phyloP scores from a whole-genome alignment of 2,113 vertebrate species.

The Cisticola juncidis region DNA sequence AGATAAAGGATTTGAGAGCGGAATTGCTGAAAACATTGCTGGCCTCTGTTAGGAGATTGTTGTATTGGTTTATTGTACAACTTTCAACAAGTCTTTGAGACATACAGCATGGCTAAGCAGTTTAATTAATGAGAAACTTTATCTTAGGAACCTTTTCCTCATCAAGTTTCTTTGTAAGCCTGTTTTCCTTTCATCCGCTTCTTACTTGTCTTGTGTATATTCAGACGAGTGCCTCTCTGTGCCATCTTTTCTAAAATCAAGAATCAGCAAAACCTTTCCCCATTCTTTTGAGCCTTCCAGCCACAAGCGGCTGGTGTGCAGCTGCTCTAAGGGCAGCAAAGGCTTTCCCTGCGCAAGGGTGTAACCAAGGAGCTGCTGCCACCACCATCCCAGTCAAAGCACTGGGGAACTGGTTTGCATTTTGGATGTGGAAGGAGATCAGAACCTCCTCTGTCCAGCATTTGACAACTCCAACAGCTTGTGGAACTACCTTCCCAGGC shows the following conservation, averaged over 20 bases:
- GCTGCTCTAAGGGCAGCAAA: background rate
- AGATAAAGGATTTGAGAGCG: background rate
- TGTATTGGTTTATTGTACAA: background rate
- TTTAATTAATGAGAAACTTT: background rate
- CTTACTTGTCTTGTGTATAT: background rate
- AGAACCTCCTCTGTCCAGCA: background rate
- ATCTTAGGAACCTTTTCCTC: background rate
- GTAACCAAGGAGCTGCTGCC: background rate
- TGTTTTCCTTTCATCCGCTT: background rate
- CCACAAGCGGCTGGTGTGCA: fast-evolving
- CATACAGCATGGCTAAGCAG: background rate
- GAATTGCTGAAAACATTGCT: background rate
- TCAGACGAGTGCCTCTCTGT: background rate
- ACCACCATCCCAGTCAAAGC: background rate
- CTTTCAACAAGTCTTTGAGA: background rate
- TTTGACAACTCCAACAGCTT: background rate
- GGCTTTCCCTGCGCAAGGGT: background rate
- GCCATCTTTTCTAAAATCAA: background rate
- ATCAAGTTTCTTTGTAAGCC: background rate
- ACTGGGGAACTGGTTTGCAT: background rate
- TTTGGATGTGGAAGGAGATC: background rate
- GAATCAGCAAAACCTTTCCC: background rate
- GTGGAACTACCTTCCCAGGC: background rate
- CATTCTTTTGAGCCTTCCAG: background rate
- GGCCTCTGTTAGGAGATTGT: background rate